phyloP scores from a whole-genome alignment of 2,113 vertebrate species.

The Nerophis ophidion region DNA sequence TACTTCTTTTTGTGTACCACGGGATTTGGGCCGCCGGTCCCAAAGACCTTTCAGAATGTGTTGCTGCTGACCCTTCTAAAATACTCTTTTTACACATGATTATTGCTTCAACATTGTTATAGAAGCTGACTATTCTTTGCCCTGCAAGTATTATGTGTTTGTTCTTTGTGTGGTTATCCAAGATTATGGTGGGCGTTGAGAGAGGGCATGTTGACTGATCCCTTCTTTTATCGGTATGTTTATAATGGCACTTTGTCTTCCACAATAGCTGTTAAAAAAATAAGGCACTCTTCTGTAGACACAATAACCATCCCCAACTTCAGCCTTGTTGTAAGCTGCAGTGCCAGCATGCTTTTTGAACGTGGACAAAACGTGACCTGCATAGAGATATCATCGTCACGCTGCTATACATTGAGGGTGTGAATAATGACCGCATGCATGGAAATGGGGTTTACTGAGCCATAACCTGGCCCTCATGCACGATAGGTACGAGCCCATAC shows the following conservation, averaged over 20 bases:
- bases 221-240: constrained; percentile 50
- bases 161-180: constrained; percentile 45
- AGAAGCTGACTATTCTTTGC: not conserved
- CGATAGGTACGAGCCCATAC: constrained; percentile 13
- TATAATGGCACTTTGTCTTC: constrained; percentile 24
- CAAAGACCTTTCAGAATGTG: no score
- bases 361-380: constrained; percentile 49
- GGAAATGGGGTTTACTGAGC: constrained; percentile 24
- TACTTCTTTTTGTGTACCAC: no score
- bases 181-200: constrained; percentile 41
- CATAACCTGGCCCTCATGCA: constrained; percentile 21
- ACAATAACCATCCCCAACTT: constrained; percentile 41
- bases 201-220: constrained; percentile 32
- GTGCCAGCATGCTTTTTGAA: constrained; percentile 26
- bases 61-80: no score
- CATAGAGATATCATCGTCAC: constrained; percentile 61
- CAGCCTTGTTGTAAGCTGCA: constrained; percentile 46
- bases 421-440: constrained; percentile 35
- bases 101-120: no score
- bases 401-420: constrained; percentile 11
- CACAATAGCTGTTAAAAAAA: constrained; percentile 44
- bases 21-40: no score
- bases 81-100: no score
- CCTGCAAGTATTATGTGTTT: not conserved
- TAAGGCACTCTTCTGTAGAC: constrained; percentile 43